phyloP scores from a whole-genome alignment of 2,797 vertebrate genomes.

The Psittacula echo region DNA sequence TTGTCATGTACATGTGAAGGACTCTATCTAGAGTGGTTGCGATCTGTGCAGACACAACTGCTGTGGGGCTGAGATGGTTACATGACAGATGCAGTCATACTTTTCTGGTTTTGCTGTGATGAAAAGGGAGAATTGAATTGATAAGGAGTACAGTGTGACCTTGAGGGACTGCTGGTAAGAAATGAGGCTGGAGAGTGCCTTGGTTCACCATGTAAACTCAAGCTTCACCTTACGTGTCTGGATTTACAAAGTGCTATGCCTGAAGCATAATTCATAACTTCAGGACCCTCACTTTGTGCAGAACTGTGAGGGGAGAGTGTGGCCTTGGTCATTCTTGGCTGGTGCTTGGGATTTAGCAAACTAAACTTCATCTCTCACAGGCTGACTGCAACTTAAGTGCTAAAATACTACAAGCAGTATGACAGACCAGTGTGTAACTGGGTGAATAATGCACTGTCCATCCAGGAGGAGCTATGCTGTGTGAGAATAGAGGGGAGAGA shows the following conservation, averaged over 20 bases:
- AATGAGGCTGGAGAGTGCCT: background rate
- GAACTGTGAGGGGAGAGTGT: background rate
- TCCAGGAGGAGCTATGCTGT: background rate
- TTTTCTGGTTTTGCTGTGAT: background rate
- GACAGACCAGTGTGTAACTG: background rate
- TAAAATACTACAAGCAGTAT: background rate
- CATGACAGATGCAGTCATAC: background rate
- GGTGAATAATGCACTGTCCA: background rate
- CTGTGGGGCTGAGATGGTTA: background rate
- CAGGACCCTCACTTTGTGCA: background rate
- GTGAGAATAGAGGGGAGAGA: background rate
- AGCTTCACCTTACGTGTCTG: background rate
- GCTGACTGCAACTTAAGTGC: background rate
- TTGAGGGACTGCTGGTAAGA: background rate
- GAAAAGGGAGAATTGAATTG: background rate
- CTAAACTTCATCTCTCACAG: background rate
- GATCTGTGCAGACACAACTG: background rate
- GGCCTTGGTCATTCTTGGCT: background rate
- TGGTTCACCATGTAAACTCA: background rate
- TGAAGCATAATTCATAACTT: background rate
- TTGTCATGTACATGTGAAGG: background rate
- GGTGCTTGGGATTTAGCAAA: background rate
- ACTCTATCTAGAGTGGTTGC: background rate
- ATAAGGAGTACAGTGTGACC: background rate
- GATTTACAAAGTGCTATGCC: background rate